Percentiles rank a stretch among this genome's conserved stretches.
Evolutionary conservation across 2,113 vertebrate genomes (phyloP).

Genomic region (Syngnathoides biaculeatus): DNA sequence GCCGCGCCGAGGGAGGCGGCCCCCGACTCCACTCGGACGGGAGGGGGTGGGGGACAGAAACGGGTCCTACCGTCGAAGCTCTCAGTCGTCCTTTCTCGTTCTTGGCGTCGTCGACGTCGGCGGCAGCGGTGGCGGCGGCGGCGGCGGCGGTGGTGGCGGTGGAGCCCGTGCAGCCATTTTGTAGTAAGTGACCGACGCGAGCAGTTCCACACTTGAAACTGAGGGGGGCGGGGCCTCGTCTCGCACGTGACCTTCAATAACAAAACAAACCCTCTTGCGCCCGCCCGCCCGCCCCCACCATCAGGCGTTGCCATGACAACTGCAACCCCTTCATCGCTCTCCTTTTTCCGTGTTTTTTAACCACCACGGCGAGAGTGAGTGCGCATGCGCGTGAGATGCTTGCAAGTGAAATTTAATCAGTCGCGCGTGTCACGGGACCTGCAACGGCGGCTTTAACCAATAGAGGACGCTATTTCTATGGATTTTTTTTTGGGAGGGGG

Average conservation of each 20-base stretch:
- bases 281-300: slow-evolving; percentile 42
- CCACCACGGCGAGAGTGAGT: background rate
- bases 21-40: background rate
- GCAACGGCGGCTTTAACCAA: slow-evolving; percentile 30
- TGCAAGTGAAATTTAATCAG: background rate
- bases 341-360: background rate
- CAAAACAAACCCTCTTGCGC: slow-evolving; percentile 73
- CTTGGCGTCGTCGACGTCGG: slow-evolving; percentile 61
- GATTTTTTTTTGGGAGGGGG: background rate
- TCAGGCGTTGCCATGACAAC: slow-evolving; percentile 70
- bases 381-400: slow-evolving; percentile 2
- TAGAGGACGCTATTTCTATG: slow-evolving; percentile 54
- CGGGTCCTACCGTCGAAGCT: slow-evolving; percentile 67
- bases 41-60: slow-evolving; percentile 5
- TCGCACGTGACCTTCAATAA: slow-evolving; percentile 73
- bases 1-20: background rate
- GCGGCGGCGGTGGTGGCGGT: slow-evolving; percentile 43
- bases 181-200: slow-evolving; percentile 88
- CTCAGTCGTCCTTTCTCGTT: slow-evolving; percentile 44
- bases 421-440: background rate
- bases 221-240: slow-evolving; percentile 66
- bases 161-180: slow-evolving; percentile 90
- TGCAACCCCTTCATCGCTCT: slow-evolving; percentile 44
- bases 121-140: slow-evolving; percentile 42
- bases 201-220: slow-evolving; percentile 69